These are phyloP conservation scores for Spongia lamella DNA, from an alignment of 37 sponge, comb jelly and placozoan species.

Conservation along the genomic window DNA sequence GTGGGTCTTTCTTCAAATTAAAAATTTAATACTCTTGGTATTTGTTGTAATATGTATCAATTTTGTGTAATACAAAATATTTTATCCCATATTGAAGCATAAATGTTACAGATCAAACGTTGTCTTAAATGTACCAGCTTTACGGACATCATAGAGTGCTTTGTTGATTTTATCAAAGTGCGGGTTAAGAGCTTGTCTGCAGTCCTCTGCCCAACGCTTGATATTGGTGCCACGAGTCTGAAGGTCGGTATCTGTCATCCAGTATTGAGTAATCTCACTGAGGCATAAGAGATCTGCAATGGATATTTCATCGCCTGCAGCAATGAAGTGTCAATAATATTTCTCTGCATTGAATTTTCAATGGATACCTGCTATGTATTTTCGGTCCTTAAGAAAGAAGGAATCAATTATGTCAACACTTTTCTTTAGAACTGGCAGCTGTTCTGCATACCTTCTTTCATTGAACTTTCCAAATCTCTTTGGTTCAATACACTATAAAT, in stretches of 20 bases:
- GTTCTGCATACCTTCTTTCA: no score
- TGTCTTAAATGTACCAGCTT: no score
- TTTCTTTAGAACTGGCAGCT: slow-evolving; percentile 1
- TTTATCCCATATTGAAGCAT: no score
- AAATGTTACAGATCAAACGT: no score
- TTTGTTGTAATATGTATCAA: no score
- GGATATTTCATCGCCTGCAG: slow-evolving; percentile 3
- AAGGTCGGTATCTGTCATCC: neutral
- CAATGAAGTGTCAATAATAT: no score
- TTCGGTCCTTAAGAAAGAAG: neutral
- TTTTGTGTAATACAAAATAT: no score
- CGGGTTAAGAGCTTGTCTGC: neutral
- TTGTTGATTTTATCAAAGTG: no score
- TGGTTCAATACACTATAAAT: neutral
- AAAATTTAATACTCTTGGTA: no score
- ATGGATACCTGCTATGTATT: neutral
- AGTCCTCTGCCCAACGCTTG: slow-evolving; percentile 10
- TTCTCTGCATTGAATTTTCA: no score
- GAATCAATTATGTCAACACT: slow-evolving; percentile 1
- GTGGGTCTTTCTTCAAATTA: no score
- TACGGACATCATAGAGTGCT: no score
- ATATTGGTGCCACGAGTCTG: neutral
- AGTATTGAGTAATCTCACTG: slow-evolving; percentile 16
- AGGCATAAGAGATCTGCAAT: slow-evolving; percentile 14
- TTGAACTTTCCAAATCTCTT: neutral